Percentiles rank a stretch among this genome's conserved stretches.
phyloP scores from a whole-genome alignment of 2,797 vertebrate species.

The Typhlichthys eigenmanni region DNA sequence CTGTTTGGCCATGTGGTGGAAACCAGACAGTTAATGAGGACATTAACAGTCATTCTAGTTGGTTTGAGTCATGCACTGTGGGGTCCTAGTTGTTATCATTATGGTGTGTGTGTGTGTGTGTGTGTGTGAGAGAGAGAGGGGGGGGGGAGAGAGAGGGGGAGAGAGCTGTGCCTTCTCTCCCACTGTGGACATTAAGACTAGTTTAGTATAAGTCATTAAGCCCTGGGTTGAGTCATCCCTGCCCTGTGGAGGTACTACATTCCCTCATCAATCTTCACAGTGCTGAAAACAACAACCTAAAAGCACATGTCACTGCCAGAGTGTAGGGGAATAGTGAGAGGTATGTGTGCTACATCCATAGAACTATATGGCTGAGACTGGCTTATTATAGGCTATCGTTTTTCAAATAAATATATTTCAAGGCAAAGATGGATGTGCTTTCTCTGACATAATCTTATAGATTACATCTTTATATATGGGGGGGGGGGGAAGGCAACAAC shows the following conservation, averaged over 20 bases:
- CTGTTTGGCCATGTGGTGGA: constrained; percentile 43
- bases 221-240: constrained; percentile 66
- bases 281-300: no score
- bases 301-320: background rate
- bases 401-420: no score
- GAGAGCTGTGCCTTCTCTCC: constrained; percentile 1
- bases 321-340: background rate
- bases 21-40: constrained; percentile 59
- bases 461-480: no score
- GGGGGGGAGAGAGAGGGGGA: constrained; percentile 1
- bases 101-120: constrained; percentile 38
- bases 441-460: no score
- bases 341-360: no score
- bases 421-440: no score
- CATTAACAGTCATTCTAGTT: constrained; percentile 53
- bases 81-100: constrained; percentile 50
- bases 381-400: no score
- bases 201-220: constrained; percentile 69
- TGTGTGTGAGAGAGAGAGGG: constrained; percentile 15
- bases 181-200: constrained; percentile 31
- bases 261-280: constrained; percentile 43
- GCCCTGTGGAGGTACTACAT: constrained; percentile 63
- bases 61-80: constrained; percentile 51
- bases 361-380: no score
- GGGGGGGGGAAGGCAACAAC: no score